Percentiles rank a stretch among this genome's conserved stretches.
Conservation (phyloP, 2,113 vertebrate species). For the Brachyhypopomus occidentalis region DNA sequence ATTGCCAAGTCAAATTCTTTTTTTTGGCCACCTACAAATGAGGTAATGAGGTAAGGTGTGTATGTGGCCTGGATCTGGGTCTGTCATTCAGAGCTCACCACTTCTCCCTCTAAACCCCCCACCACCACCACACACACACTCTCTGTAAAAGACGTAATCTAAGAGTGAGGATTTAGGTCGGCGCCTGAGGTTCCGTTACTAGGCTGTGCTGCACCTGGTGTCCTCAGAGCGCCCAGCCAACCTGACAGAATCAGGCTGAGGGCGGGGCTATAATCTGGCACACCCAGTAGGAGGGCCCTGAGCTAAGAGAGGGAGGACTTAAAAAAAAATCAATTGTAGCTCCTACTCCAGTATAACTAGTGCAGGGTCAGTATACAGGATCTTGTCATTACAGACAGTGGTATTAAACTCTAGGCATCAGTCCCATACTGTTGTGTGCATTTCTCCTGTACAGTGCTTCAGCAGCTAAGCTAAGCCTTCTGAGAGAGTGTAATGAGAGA, state of each 20-base stretch:
- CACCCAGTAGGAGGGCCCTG: not conserved
- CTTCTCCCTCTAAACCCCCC: not conserved
- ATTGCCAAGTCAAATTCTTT: not conserved
- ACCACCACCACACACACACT: too few species aligned
- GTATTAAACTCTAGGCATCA: too few species aligned
- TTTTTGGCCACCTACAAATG: not conserved
- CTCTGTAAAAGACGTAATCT: not conserved
- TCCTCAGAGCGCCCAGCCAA: not conserved
- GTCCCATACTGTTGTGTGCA: not conserved
- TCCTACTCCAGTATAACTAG: not conserved
- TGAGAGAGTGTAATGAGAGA: not conserved
- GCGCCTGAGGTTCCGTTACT: conserved; percentile 6
- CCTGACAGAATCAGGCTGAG: conserved; percentile 21
- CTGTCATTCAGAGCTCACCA: not conserved
- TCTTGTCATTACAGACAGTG: not conserved
- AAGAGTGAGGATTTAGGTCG: conserved; percentile 3
- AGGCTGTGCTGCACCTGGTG: conserved; percentile 1
- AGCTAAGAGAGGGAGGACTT: conserved; percentile 1
- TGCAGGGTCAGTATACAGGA: not conserved
- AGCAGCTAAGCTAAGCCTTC: not conserved
- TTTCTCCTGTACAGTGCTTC: not conserved
- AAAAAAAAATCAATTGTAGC: not conserved
- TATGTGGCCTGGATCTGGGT: not conserved
- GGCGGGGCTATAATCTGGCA: not conserved
- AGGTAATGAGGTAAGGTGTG: not conserved